Base-by-base conservation (phyloP, 2,113 vertebrate genomes). In the Cephalopterus ornatus region DNA sequence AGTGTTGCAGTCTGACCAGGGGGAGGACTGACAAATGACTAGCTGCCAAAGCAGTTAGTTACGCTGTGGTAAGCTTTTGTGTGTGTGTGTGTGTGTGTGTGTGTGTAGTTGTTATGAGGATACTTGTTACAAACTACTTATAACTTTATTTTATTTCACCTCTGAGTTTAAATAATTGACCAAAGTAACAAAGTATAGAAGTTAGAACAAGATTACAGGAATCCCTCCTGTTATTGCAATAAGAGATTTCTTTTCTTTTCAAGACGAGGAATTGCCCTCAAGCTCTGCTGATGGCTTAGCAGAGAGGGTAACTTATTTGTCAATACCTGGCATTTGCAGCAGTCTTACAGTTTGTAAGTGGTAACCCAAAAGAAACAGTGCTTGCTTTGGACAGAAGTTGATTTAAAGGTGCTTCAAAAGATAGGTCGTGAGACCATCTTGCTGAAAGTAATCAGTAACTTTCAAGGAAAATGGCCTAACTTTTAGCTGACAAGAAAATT, bases 1-100 rank as follows among this genome's bases (percentile, higher is more conserved):
- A 82, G 67, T 76, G 75, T 77, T 52, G 24, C 67, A 47, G 61
- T 46, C 62, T 82, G 71, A 50, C 93, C 77, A 90, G 63, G 74
- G 75, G 88, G 71, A 86, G 76, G 39, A 61, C 33, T 92, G 63
- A 59, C 6, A 11, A 46, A 88, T 56, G 12, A 19, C 39, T 71
- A 47, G 27, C 74, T 94, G 72, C 82, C 76, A 91, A 59, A 89
- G 93, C 68, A 86, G 63, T 74, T 89, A 63, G 55, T 92, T 92
- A 59, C 22, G 9, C 73, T 81, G 61, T 44, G 72, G 37, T 86
- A 53, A 84, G 23, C 32, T 35, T 50, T 15, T n/a, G 11, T 47
- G 10, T n/a, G 6, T 73, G 19, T 9, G 14, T 44, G 8, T 74
- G 23, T 59, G 9, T 81, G 61, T 20, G 9, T 52, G 14, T 78